Conservation (phyloP, 2,888 invertebrate genomes). For the Drosophila neotestacea region DNA sequence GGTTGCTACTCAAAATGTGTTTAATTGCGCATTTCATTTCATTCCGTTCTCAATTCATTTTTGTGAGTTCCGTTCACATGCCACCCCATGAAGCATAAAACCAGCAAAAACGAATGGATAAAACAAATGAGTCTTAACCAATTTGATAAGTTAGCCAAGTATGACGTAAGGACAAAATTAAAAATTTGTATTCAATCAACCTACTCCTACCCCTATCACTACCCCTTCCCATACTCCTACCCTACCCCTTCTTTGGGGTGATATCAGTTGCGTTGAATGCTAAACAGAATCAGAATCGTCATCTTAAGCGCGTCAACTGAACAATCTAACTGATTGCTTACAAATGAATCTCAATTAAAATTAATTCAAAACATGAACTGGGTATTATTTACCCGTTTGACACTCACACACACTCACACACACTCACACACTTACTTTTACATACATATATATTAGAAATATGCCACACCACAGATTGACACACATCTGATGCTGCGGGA, state of each 20-base stretch:
- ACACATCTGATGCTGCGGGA: slow-evolving; percentile 57
- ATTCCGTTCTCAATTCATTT: neutral
- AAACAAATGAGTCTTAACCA: slow-evolving; percentile 34
- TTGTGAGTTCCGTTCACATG: slow-evolving; percentile 28
- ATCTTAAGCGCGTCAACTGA: slow-evolving; percentile 67
- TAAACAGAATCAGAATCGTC: slow-evolving; percentile 62
- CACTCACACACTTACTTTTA: neutral
- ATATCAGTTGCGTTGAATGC: slow-evolving; percentile 14
- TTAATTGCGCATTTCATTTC: slow-evolving; percentile 49
- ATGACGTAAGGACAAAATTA: slow-evolving; percentile 47
- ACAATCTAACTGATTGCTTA: slow-evolving; percentile 80
- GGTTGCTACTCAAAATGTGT: slow-evolving; percentile 24
- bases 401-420: slow-evolving; percentile 49
- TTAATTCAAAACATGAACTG: slow-evolving; percentile 81
- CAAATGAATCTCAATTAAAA: slow-evolving; percentile 82
- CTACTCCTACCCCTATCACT: neutral
- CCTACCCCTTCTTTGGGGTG: neutral
- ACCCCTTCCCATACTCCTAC: neutral
- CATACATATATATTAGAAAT: slow-evolving; percentile 52
- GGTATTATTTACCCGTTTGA: slow-evolving; percentile 80
- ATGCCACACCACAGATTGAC: slow-evolving; percentile 79
- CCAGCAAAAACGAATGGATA: slow-evolving; percentile 32
- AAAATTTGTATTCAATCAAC: neutral
- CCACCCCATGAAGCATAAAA: slow-evolving; percentile 32
- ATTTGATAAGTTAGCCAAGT: slow-evolving; percentile 67